These are phyloP conservation scores for Trochalopteron elliotii DNA, from an alignment of 2,113 vertebrate genomes.

Conservation along the genomic window DNA sequence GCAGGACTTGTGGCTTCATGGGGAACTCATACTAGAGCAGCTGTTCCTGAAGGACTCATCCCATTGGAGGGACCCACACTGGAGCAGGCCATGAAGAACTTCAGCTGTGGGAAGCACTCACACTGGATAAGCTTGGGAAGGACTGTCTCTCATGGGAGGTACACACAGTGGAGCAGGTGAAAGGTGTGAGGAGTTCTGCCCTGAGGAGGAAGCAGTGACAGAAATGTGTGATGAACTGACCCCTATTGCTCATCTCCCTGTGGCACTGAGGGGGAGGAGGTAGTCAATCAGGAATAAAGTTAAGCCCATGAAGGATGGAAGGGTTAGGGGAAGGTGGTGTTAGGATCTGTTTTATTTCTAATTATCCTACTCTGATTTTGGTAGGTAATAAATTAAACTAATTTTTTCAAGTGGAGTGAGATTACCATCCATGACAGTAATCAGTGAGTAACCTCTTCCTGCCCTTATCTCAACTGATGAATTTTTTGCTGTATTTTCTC, in stretches of 20 bases:
- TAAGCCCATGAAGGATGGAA: neutral
- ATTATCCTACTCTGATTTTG: neutral
- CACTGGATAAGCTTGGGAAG: neutral
- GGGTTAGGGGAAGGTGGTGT: neutral
- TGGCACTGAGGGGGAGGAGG: neutral
- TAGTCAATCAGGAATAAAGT: neutral
- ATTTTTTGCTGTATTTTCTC: neutral
- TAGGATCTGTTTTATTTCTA: neutral
- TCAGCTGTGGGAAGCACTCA: neutral
- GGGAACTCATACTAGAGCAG: neutral
- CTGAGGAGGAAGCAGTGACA: neutral
- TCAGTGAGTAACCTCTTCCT: neutral
- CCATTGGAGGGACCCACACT: accelerated
- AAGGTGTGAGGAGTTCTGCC: neutral
- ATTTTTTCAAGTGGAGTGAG: neutral
- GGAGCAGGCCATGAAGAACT: neutral
- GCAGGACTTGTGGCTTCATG: neutral
- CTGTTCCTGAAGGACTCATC: neutral
- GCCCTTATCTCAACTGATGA: neutral
- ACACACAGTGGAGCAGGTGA: neutral
- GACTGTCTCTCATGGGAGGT: neutral
- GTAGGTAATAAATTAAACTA: neutral
- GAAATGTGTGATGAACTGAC: neutral
- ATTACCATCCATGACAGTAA: neutral
- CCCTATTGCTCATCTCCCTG: neutral